Evolutionary conservation across 2,888 invertebrate species (phyloP).

Genomic region (Phlogophora meticulosa): DNA sequence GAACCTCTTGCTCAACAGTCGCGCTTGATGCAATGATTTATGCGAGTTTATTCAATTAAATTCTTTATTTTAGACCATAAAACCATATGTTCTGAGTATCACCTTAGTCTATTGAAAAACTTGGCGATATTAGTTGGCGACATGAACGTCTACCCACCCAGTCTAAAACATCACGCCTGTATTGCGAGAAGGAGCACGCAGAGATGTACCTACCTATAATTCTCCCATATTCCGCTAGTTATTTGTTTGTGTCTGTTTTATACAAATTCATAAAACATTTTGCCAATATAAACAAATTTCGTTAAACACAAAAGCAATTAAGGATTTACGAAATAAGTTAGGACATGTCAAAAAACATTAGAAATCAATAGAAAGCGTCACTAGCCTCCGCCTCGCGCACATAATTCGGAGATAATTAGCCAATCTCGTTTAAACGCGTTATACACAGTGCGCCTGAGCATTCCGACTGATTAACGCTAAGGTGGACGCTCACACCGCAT

Average conservation of each 20-base stretch:
- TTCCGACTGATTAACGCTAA: slow-evolving; percentile 68
- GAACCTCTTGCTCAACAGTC: too few species aligned
- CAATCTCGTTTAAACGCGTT: slow-evolving; percentile 73
- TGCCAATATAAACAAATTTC: not conserved
- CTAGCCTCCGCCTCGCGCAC: slow-evolving; percentile 52
- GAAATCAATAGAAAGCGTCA: slow-evolving; percentile 72
- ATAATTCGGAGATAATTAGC: slow-evolving; percentile 76
- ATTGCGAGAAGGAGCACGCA: too few species aligned
- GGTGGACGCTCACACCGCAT: slow-evolving; percentile 47
- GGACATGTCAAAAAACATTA: slow-evolving; percentile 57
- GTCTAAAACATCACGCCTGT: too few species aligned
- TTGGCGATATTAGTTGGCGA: too few species aligned
- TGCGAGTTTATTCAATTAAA: too few species aligned
- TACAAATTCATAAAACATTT: not conserved
- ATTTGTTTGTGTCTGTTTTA: not conserved
- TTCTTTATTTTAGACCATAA: too few species aligned
- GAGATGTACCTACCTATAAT: too few species aligned
- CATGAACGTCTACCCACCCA: too few species aligned
- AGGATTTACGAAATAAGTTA: slow-evolving; percentile 25
- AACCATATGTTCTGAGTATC: too few species aligned
- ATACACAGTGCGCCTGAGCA: slow-evolving; percentile 65
- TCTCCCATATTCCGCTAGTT: too few species aligned
- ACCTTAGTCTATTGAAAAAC: too few species aligned
- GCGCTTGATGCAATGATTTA: too few species aligned
- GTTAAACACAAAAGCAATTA: slow-evolving; percentile 15